phyloP scores from a whole-genome alignment of 2,113 vertebrate species.

The Eulacestoma nigropectus region DNA sequence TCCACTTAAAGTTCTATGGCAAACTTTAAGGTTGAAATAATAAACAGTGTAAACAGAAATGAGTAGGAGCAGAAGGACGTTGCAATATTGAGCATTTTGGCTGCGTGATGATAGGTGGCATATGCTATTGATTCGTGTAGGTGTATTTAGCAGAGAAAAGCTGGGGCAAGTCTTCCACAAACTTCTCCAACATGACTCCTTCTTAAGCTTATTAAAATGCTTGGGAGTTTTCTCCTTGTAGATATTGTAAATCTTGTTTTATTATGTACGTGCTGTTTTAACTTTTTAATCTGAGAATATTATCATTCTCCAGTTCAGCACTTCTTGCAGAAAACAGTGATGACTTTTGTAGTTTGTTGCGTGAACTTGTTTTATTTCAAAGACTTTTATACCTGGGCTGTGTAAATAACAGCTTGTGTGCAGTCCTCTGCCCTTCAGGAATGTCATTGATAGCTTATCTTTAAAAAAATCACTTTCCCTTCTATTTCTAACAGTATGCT shows the following conservation, averaged over 20 bases:
- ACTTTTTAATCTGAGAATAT: not conserved
- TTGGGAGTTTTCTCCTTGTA: not conserved
- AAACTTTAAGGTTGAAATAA: not conserved
- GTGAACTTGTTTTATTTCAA: not conserved
- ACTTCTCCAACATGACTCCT: not conserved
- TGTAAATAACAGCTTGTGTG: conserved; percentile 52
- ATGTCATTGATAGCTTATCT: not conserved
- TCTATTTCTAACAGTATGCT: conserved; percentile 25
- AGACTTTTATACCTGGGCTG: conserved; percentile 36
- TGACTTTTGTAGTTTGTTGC: not conserved
- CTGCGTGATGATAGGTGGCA: not conserved
- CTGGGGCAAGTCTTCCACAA: not conserved
- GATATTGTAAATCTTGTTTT: not conserved
- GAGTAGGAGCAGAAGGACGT: not conserved
- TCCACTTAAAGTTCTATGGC: not conserved
- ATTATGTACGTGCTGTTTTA: not conserved
- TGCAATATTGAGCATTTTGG: not conserved
- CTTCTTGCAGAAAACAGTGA: not conserved
- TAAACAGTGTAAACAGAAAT: not conserved
- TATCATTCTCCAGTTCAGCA: not conserved
- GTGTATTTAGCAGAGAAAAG: not conserved
- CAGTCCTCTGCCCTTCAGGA: not conserved
- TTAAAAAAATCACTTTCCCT: not conserved
- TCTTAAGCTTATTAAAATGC: not conserved
- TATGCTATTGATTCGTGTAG: not conserved